Evolutionary conservation across 2,797 vertebrate species (phyloP).

Genomic region (Emys orbicularis): DNA sequence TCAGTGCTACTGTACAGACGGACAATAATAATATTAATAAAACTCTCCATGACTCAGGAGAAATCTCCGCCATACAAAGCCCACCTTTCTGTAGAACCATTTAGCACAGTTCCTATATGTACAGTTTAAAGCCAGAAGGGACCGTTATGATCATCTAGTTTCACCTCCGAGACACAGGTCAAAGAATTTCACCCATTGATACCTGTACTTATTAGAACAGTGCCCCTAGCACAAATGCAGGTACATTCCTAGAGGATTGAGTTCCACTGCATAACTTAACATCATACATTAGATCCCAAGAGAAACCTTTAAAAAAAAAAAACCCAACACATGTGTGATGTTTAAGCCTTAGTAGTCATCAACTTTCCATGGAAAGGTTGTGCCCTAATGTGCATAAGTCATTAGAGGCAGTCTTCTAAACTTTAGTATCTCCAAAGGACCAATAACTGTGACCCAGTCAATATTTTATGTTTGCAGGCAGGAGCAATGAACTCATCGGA

Average conservation of each 20-base stretch:
- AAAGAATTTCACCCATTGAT: background rate
- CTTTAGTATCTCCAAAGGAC: constrained; percentile 56
- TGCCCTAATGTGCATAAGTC: background rate
- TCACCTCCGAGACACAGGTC: background rate
- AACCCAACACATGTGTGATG: background rate
- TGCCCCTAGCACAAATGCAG: background rate
- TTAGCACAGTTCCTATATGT: background rate
- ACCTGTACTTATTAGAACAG: constrained; percentile 18
- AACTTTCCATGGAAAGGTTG: constrained; percentile 44
- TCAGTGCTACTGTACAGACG: background rate
- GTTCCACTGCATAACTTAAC: constrained; percentile 20
- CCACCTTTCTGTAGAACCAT: background rate
- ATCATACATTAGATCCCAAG: background rate
- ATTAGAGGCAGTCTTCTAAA: constrained; percentile 32
- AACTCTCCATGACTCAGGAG: fast-evolving
- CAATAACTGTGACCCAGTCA: constrained; percentile 9
- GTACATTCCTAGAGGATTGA: background rate
- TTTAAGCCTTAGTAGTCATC: constrained; percentile 24
- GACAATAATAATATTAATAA: background rate
- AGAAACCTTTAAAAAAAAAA: constrained; percentile 22
- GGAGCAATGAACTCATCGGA: constrained; percentile 39
- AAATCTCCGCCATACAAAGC: background rate
- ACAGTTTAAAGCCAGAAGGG: background rate
- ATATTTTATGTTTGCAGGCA: constrained; percentile 35
- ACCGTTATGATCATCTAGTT: constrained; percentile 11